Percentiles rank a stretch among this genome's conserved stretches.
These are phyloP conservation scores for Chelmon rostratus DNA, from an alignment of 2,797 vertebrate species.

Conservation along the genomic window DNA sequence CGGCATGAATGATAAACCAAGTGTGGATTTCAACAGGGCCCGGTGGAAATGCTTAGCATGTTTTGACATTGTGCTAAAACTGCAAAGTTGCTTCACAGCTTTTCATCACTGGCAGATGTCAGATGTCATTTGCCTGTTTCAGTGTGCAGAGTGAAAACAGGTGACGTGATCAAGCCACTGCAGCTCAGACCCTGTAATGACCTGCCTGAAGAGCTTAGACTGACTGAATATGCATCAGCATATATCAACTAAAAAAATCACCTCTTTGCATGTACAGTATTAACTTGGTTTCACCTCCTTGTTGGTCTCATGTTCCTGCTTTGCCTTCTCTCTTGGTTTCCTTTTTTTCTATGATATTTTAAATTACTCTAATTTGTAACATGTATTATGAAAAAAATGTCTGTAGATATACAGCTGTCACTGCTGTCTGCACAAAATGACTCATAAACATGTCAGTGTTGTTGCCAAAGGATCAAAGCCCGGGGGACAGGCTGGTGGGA, in stretches of 20 bases:
- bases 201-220: background rate
- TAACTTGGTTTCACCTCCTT: background rate
- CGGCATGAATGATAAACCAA: slow-evolving; percentile 43
- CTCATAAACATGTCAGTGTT: slow-evolving; percentile 7
- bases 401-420: background rate
- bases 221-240: background rate
- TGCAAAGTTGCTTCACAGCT: slow-evolving; percentile 18
- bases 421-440: slow-evolving; percentile 6
- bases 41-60: slow-evolving; percentile 50
- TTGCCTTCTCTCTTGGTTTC: background rate
- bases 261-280: background rate
- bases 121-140: slow-evolving; percentile 1
- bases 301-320: background rate
- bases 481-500: slow-evolving; percentile 30
- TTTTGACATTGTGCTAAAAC: slow-evolving; percentile 34
- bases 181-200: slow-evolving; percentile 5
- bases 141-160: slow-evolving; percentile 17
- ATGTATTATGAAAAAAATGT: background rate
- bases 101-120: slow-evolving; percentile 19
- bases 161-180: slow-evolving; percentile 14
- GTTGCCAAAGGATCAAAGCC: slow-evolving; percentile 40
- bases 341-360: background rate
- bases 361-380: background rate
- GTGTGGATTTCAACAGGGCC: slow-evolving; percentile 47
- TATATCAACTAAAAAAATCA: slow-evolving; percentile 1